Percentiles rank a stretch among this genome's conserved stretches.
Conservation (phyloP, 1,140 invertebrate genomes). For the Xylocopa sonorina region DNA sequence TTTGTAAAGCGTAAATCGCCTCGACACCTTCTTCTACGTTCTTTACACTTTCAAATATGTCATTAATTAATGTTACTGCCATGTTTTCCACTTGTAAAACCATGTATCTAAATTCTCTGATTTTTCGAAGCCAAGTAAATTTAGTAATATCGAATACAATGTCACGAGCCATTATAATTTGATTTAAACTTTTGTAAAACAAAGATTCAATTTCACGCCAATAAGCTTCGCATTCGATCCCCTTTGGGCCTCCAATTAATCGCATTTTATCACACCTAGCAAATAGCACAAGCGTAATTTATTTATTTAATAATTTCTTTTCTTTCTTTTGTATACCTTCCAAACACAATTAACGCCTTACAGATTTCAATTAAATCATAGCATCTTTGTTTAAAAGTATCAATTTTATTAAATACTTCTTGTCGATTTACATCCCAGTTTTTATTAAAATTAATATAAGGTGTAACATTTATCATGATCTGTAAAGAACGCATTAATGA, state of each 20-base stretch:
- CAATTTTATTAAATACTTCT: constrained; percentile 92
- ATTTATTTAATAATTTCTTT: not conserved
- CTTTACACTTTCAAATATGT: constrained; percentile 86
- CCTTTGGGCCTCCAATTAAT: constrained; percentile 86
- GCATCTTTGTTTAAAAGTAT: constrained; percentile 93
- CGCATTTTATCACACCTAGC: constrained; percentile 84
- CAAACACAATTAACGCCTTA: constrained; percentile 88
- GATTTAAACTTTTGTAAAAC: constrained; percentile 86
- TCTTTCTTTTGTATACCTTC: constrained; percentile 80
- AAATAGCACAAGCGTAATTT: constrained; percentile 46
- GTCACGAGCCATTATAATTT: constrained; percentile 84
- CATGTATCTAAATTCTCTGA: constrained; percentile 85
- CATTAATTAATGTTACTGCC: constrained; percentile 87
- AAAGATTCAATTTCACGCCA: constrained; percentile 82
- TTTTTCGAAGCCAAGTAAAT: constrained; percentile 88
- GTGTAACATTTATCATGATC: constrained; percentile 19
- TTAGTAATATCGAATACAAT: constrained; percentile 88
- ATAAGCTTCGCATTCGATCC: constrained; percentile 87
- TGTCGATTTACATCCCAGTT: constrained; percentile 88
- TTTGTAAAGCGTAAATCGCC: constrained; percentile 86
- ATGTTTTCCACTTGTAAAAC: constrained; percentile 85
- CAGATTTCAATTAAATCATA: constrained; percentile 93
- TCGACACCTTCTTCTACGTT: constrained; percentile 89
- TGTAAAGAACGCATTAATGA: constrained; percentile 8
- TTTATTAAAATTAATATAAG: constrained; percentile 46